Evolutionary conservation across 1,140 invertebrate species (phyloP).

Genomic region (Holotrichia oblita): DNA sequence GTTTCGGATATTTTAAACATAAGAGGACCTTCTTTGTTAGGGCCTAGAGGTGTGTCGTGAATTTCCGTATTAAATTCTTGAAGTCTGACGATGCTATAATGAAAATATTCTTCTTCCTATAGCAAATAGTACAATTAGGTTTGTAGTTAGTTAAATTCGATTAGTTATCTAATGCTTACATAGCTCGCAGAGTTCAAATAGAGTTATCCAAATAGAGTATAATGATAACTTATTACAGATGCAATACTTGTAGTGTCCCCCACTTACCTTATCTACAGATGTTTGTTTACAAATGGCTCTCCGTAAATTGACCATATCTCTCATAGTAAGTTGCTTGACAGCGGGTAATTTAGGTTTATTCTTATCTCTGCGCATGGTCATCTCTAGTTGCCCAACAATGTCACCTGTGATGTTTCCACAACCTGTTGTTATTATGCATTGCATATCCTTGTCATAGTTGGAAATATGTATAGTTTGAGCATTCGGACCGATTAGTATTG

Average conservation of each 20-base stretch:
- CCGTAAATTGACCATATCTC: slow-evolving; percentile 68
- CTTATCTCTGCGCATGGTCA: slow-evolving; percentile 69
- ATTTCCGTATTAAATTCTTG: slow-evolving; percentile 69
- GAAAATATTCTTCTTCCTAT: slow-evolving; percentile 70
- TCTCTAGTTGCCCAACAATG: slow-evolving; percentile 70
- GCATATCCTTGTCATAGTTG: slow-evolving; percentile 73
- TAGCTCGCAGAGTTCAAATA: no score
- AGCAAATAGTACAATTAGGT: no score
- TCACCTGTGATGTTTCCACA: slow-evolving; percentile 71
- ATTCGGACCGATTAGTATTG: slow-evolving; percentile 76
- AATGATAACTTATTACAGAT: no score
- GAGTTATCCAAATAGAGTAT: no score
- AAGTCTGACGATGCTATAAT: slow-evolving; percentile 83
- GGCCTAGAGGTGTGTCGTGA: slow-evolving; percentile 73
- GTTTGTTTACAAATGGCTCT: slow-evolving; percentile 68
- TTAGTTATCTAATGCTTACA: no score
- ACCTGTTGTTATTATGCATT: slow-evolving; percentile 74
- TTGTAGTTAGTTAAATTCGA: no score
- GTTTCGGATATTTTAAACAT: slow-evolving; percentile 75
- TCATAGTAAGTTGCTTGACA: slow-evolving; percentile 68
- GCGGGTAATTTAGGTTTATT: slow-evolving; percentile 68
- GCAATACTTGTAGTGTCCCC: slow-evolving; percentile 52
- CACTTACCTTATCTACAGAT: slow-evolving; percentile 63
- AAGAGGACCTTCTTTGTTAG: slow-evolving; percentile 81
- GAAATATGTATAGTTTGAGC: slow-evolving; percentile 76